These are phyloP conservation scores for Glomeris marginata DNA, from an alignment of 2,888 invertebrate species.

Conservation along the genomic window DNA sequence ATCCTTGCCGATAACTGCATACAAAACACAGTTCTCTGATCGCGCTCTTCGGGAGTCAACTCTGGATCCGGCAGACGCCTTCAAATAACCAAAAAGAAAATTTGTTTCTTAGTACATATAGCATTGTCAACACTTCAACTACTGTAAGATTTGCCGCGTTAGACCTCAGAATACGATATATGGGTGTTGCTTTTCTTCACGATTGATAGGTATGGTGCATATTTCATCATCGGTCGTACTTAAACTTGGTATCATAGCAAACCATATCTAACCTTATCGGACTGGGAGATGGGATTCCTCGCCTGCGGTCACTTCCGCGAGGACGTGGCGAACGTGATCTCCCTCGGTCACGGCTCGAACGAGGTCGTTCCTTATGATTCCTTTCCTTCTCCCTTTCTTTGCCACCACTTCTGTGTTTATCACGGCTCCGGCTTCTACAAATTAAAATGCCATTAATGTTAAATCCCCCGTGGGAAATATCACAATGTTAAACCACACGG, in stretches of 20 bases:
- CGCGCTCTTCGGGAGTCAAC: slow-evolving; percentile 88
- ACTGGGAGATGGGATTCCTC: slow-evolving; percentile 7
- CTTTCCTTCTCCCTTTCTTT: slow-evolving; percentile 20
- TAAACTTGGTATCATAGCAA: not conserved
- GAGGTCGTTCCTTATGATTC: slow-evolving; percentile 13
- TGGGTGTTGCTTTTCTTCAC: not conserved
- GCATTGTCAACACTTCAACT: no score
- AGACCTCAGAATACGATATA: not conserved
- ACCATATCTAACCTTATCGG: slow-evolving; percentile 9
- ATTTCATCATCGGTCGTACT: not conserved
- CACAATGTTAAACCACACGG: not conserved
- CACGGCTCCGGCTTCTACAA: slow-evolving; percentile 7
- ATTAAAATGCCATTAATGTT: not conserved
- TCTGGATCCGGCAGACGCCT: slow-evolving; percentile 20
- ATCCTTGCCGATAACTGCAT: slow-evolving; percentile 95
- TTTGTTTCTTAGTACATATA: no score
- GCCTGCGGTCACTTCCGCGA: slow-evolving; percentile 12
- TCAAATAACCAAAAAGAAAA: not conserved
- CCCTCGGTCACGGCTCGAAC: slow-evolving; percentile 16
- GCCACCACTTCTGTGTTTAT: slow-evolving; percentile 18
- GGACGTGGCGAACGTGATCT: slow-evolving; percentile 19
- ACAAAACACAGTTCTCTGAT: slow-evolving; percentile 96
- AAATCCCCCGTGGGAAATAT: not conserved
- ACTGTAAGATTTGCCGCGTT: not conserved
- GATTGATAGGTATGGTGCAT: slow-evolving; percentile 9